phyloP scores from a whole-genome alignment of 2,797 vertebrate species.

The Leptatherina wallacei region DNA sequence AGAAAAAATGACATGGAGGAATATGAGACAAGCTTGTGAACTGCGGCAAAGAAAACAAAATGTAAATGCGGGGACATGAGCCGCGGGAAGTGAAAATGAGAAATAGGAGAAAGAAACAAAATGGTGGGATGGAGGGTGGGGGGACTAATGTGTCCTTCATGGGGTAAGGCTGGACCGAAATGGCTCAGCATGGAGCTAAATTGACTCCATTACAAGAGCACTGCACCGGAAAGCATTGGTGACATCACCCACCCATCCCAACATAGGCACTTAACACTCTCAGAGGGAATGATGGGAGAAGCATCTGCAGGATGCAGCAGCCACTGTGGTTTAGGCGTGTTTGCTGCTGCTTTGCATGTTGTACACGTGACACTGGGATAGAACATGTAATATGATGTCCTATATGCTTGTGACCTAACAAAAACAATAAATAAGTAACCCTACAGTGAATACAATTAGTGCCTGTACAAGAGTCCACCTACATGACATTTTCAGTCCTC shows the following conservation, averaged over 20 bases:
- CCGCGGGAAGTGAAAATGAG: slow-evolving; percentile 40
- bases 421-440: background rate
- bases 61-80: slow-evolving; percentile 43
- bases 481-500: slow-evolving; percentile 7
- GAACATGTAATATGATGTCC: slow-evolving; percentile 11
- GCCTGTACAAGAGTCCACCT: background rate
- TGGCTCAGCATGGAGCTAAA: slow-evolving; percentile 77
- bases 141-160: slow-evolving; percentile 79
- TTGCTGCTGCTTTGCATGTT: slow-evolving; percentile 62
- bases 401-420: slow-evolving; percentile 4
- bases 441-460: background rate
- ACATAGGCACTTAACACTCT: slow-evolving; percentile 60
- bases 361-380: slow-evolving; percentile 27
- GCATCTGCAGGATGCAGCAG: slow-evolving; percentile 54
- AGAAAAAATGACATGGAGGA: slow-evolving; percentile 3
- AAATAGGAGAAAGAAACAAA: slow-evolving; percentile 36
- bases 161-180: slow-evolving; percentile 73
- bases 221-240: slow-evolving; percentile 77
- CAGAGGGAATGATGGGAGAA: slow-evolving; percentile 57
- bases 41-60: slow-evolving; percentile 48
- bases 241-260: slow-evolving; percentile 78
- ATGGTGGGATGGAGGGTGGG: slow-evolving; percentile 32
- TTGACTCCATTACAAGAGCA: slow-evolving; percentile 82
- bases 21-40: slow-evolving; percentile 40
- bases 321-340: slow-evolving; percentile 47